Conservation (phyloP, 2,797 vertebrate species). For the Ibycter americanus region DNA sequence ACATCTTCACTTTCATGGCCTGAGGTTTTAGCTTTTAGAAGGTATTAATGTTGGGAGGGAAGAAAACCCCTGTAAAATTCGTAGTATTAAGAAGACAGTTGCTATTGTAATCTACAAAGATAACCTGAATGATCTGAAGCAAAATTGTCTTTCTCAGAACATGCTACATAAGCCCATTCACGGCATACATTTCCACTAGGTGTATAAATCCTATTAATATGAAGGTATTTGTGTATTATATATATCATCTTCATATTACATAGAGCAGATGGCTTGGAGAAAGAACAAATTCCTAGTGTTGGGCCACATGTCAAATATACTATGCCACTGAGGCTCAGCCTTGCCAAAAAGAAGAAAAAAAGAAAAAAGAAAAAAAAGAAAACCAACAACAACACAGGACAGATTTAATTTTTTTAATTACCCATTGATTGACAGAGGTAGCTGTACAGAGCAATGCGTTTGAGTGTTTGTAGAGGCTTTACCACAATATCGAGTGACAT, state of each 20-base stretch:
- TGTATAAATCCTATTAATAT: background rate
- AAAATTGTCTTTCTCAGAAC: background rate
- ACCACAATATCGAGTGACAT: background rate
- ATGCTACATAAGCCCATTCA: background rate
- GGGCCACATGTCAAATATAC: background rate
- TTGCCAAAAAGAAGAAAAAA: background rate
- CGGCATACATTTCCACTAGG: background rate
- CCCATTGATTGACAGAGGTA: background rate
- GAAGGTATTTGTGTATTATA: background rate
- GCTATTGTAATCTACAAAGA: background rate
- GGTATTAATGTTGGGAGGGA: background rate
- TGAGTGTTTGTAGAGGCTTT: background rate
- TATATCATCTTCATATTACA: background rate
- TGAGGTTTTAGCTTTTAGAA: background rate
- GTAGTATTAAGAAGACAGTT: background rate
- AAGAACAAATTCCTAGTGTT: background rate
- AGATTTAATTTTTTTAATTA: background rate
- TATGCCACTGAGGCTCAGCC: background rate
- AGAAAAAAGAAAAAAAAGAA: background rate
- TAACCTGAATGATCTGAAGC: background rate
- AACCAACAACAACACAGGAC: background rate
- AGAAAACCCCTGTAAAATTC: background rate
- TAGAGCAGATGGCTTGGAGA: background rate
- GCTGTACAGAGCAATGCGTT: background rate
- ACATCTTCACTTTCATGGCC: background rate